Percentiles rank a stretch among this genome's conserved stretches.
Conservation (phyloP, 64 coral and sea anemone species). For the Cladopsammia gracilis region DNA sequence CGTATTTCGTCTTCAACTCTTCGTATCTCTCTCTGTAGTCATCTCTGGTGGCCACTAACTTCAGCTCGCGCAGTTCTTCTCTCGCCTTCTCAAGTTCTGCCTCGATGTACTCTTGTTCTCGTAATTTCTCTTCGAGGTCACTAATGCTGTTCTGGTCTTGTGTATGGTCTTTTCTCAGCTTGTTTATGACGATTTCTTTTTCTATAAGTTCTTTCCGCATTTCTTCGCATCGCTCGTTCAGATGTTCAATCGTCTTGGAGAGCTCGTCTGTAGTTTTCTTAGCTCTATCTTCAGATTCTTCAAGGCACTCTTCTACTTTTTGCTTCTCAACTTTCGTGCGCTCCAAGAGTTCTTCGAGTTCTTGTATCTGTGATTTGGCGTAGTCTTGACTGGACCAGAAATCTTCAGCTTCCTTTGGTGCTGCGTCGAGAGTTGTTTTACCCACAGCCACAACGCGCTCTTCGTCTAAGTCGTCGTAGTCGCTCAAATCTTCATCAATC, state of each 20-base stretch:
- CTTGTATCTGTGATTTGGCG: constrained; percentile 41
- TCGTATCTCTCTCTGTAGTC: constrained; percentile 18
- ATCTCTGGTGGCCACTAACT: neutral
- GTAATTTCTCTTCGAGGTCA: constrained; percentile 26
- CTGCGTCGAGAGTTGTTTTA: constrained; percentile 21
- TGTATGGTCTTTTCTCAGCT: neutral
- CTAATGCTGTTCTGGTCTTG: constrained; percentile 18
- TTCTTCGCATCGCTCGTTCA: constrained; percentile 21
- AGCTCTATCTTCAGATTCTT: constrained; percentile 32
- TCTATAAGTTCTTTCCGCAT: constrained; percentile 52
- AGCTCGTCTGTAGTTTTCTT: constrained; percentile 58
- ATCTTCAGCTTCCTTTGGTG: constrained; percentile 10
- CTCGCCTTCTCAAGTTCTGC: constrained; percentile 18
- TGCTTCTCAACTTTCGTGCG: constrained; percentile 25
- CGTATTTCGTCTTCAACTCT: constrained; percentile 1
- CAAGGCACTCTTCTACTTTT: constrained; percentile 26
- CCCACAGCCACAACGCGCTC: constrained; percentile 36
- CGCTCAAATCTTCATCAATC: constrained; percentile 44
- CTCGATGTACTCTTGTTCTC: constrained; percentile 26
- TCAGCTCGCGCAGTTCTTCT: constrained; percentile 4
- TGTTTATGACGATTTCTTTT: constrained; percentile 42
- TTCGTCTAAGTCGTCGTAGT: constrained; percentile 22
- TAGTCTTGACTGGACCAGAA: constrained; percentile 30
- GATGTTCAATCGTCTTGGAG: constrained; percentile 44
- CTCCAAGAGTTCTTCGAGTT: constrained; percentile 55